Base-by-base conservation (phyloP, 2,797 vertebrate species). In the Dendrocincla tyrannina region DNA sequence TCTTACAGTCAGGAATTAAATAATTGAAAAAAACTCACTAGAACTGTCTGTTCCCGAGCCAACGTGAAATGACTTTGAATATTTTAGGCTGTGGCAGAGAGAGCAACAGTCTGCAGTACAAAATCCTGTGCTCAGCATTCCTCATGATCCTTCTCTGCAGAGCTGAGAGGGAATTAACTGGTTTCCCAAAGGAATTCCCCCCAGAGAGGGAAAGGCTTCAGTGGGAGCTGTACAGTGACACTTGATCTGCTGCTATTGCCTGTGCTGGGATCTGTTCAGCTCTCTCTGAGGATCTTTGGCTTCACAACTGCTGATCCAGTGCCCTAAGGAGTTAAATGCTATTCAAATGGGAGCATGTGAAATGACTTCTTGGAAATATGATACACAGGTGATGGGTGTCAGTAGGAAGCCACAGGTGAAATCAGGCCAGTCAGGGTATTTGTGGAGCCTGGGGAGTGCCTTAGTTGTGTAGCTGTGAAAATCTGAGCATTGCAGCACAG, bases 301-400 rank as follows among this genome's bases (percentile, higher is more conserved):
- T 88, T 72, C 49, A 33, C 27, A 70, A 56, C 56, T 93, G 78
- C 53, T 85, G 42, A 64, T 89, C 39, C 53, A 47, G 9, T 62
- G 47, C 55, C 73, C 28, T 52, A 81, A 94, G 72, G 86, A 80
- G 86, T 89, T 94, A 95, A 92, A 87, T 52, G n/a, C 32, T 76
- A 16, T 56, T 95, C 66, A 76, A 14, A 89, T 53, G 41, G 64
- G 69, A 90, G 20, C 52, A 50, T 42, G 47, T 74, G 59, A 81
- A 91, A 44, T 20, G 67, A 66, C 47, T 23, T 7, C 41, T 85
- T 74, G 70, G 85, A 81, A 94, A 89, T 53, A 37, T 2, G 55
- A 90, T 52, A 53, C 0, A 0, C 42, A 58, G 60, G 25, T 67
- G 58, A 25, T 73, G 68, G 37, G 47, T 89, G 79, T 88, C 91